A percentile compares a stretch with the other conserved stretches of the same genome.
phyloP scores from a whole-genome alignment of 2,888 invertebrate species.

The Oscheius sp. region DNA sequence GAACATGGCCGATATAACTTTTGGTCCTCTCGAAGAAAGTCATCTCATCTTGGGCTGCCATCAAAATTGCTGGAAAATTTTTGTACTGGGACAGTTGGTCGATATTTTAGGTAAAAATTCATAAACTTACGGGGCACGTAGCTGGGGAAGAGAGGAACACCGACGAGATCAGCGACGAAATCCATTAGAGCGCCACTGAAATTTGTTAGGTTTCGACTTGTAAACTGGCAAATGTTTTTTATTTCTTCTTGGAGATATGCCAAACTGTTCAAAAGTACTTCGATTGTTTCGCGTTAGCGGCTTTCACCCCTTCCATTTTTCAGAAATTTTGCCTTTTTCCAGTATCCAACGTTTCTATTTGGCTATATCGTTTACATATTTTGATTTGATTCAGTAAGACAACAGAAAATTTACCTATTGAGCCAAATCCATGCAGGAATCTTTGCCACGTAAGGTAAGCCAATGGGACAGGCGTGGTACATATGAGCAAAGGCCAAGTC shows the following conservation, averaged over 20 bases:
- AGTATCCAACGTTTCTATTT: constrained; percentile 35
- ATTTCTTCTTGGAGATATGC: too few species aligned
- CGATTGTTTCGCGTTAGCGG: not conserved
- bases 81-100: not conserved
- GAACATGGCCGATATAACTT: constrained; percentile 57
- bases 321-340: too few species aligned
- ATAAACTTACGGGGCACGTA: constrained; percentile 52
- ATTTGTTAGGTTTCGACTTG: too few species aligned
- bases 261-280: constrained; percentile 39
- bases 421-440: constrained; percentile 67
- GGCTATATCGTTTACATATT: constrained; percentile 43
- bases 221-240: too few species aligned
- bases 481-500: constrained; percentile 67
- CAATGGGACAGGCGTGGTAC: constrained; percentile 62
- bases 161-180: constrained; percentile 53
- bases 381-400: not conserved
- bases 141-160: constrained; percentile 62
- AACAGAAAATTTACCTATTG: constrained; percentile 32
- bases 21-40: constrained; percentile 59
- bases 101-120: not conserved
- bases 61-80: constrained; percentile 45
- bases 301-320: not conserved
- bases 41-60: constrained; percentile 61
- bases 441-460: constrained; percentile 58
- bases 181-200: constrained; percentile 59